Percentiles rank a stretch among this genome's conserved stretches.
Evolutionary conservation across 2,797 vertebrate genomes (phyloP).

Genomic region (Zalophus californianus): DNA sequence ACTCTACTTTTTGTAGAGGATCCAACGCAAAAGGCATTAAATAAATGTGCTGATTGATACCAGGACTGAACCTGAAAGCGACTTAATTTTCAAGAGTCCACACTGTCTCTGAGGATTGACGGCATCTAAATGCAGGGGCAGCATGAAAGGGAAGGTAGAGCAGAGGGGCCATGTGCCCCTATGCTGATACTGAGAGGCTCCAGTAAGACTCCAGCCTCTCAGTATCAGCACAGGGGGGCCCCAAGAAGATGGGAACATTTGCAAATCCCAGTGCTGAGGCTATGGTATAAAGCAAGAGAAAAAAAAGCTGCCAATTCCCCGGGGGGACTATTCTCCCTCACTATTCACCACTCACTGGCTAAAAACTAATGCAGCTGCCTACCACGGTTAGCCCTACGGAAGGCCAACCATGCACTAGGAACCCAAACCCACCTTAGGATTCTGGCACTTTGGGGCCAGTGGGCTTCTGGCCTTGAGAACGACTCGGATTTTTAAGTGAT

Average conservation of each 20-base stretch:
- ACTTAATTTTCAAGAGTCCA: slow-evolving; percentile 11
- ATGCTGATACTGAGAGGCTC: no score
- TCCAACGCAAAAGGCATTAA: background rate
- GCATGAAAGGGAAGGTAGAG: background rate
- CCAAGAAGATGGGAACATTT: background rate
- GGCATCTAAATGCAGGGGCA: background rate
- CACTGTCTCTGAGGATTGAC: background rate
- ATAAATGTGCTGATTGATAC: background rate
- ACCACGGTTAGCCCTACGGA: background rate
- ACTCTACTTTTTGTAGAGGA: background rate
- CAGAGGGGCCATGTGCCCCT: background rate
- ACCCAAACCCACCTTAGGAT: background rate
- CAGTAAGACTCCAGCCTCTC: background rate
- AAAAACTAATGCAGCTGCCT: background rate
- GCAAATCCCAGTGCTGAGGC: background rate
- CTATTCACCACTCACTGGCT: background rate
- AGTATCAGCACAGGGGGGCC: background rate
- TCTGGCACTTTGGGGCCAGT: background rate
- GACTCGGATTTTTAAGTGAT: background rate
- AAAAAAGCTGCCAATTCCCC: background rate
- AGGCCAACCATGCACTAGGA: background rate
- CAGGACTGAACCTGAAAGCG: background rate
- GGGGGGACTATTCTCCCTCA: background rate
- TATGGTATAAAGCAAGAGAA: background rate
- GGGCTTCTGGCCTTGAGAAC: background rate